Percentiles rank a stretch among this genome's conserved stretches.
Conservation (phyloP, 2,113 vertebrate genomes). For the Tetraodon nigroviridis region DNA sequence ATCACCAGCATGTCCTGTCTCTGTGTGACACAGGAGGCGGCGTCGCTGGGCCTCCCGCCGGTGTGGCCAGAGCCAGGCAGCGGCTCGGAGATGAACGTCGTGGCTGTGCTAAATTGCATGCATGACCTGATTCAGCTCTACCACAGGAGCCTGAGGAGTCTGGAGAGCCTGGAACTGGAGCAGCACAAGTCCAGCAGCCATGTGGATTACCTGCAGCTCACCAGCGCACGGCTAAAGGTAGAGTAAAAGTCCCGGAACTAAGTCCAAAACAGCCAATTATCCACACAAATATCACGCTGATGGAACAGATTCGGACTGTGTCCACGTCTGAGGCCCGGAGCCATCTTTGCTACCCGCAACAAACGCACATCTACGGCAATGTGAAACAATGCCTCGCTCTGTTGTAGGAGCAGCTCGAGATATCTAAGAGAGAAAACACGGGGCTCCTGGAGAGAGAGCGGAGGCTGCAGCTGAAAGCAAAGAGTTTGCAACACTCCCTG, state of each 20-base stretch:
- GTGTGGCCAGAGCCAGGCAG: slow-evolving; percentile 74
- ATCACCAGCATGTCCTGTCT: background rate
- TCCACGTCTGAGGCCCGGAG: too few species aligned
- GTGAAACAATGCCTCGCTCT: background rate
- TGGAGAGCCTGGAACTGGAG: slow-evolving; percentile 88
- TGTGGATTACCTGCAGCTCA: slow-evolving; percentile 84
- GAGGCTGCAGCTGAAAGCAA: slow-evolving; percentile 86
- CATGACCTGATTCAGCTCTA: slow-evolving; percentile 88
- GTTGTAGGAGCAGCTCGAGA: slow-evolving; percentile 86
- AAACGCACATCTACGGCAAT: too few species aligned
- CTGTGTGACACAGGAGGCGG: slow-evolving; percentile 78
- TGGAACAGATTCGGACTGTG: too few species aligned
- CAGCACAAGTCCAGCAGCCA: slow-evolving; percentile 84
- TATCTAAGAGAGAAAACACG: slow-evolving; percentile 84
- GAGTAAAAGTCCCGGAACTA: background rate
- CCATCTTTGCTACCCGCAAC: too few species aligned
- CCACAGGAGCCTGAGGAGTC: slow-evolving; percentile 77
- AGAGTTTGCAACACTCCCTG: slow-evolving; percentile 84
- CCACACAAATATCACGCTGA: background rate
- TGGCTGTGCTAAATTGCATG: slow-evolving; percentile 84
- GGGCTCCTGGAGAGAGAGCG: slow-evolving; percentile 88
- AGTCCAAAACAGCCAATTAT: background rate
- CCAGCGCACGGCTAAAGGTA: slow-evolving; percentile 83
- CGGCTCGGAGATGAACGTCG: slow-evolving; percentile 75
- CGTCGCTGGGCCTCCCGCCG: slow-evolving; percentile 83